These are phyloP conservation scores for Taurulus bubalis DNA, from an alignment of 2,113 vertebrate genomes.

Conservation along the genomic window DNA sequence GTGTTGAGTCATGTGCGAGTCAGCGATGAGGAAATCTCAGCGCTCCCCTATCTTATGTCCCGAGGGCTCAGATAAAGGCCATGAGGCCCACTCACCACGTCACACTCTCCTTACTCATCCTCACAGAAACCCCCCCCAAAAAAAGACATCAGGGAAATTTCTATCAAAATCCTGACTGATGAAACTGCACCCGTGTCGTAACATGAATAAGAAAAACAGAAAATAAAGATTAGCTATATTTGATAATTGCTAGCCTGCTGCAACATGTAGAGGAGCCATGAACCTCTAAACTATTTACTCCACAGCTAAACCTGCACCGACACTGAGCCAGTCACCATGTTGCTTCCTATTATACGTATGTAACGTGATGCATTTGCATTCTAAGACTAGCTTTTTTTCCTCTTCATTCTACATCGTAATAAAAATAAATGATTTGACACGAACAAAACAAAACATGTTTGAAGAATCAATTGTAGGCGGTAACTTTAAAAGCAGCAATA, in stretches of 20 bases:
- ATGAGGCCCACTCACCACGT: neutral
- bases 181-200: conserved; percentile 3
- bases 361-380: neutral
- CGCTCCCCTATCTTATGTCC: conserved; percentile 6
- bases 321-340: neutral
- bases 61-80: neutral
- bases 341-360: neutral
- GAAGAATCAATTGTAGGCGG: neutral
- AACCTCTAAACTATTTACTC: neutral
- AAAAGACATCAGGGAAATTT: neutral
- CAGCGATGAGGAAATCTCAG: conserved; percentile 52
- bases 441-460: neutral
- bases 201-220: neutral
- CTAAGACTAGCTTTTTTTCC: neutral
- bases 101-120: conserved; percentile 9
- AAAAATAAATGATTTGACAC: neutral
- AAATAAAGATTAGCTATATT: neutral
- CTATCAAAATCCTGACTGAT: neutral
- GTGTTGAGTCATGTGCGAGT: conserved; percentile 37
- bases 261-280: conserved; percentile 24
- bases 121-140: no score
- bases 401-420: neutral
- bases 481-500: neutral
- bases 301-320: neutral
- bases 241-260: conserved; percentile 18